Conservation (phyloP, 2,113 vertebrate genomes). For the Puffinus mauretanicus region DNA sequence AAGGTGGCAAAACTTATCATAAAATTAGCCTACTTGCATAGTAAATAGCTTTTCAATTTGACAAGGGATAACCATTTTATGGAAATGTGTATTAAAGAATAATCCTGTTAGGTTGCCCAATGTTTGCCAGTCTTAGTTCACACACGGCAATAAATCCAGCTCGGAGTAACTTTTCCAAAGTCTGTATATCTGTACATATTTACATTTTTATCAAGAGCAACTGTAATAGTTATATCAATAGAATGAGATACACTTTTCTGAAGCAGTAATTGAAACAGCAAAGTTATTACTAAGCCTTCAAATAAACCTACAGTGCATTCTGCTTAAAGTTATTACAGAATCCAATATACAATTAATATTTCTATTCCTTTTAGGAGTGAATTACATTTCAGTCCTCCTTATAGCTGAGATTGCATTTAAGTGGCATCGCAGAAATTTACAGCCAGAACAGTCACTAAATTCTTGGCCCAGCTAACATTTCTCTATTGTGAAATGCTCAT, state of each 20-base stretch:
- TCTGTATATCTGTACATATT: neutral
- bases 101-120: neutral
- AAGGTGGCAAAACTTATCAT: neutral
- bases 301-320: neutral
- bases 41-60: conserved; percentile 29
- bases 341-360: neutral
- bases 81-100: conserved; percentile 5
- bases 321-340: neutral
- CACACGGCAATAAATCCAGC: neutral
- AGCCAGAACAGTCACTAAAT: neutral
- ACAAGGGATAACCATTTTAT: neutral
- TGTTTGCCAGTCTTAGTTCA: neutral
- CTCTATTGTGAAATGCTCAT: neutral
- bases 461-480: neutral
- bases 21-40: conserved; percentile 1
- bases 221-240: neutral
- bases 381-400: neutral
- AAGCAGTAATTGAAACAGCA: neutral
- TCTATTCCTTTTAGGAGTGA: neutral
- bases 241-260: neutral
- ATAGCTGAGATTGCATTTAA: neutral
- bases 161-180: neutral
- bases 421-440: neutral
- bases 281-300: neutral
- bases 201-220: neutral